Conservation (phyloP, 2,888 invertebrate species). For the Epirrhoe alternata region DNA sequence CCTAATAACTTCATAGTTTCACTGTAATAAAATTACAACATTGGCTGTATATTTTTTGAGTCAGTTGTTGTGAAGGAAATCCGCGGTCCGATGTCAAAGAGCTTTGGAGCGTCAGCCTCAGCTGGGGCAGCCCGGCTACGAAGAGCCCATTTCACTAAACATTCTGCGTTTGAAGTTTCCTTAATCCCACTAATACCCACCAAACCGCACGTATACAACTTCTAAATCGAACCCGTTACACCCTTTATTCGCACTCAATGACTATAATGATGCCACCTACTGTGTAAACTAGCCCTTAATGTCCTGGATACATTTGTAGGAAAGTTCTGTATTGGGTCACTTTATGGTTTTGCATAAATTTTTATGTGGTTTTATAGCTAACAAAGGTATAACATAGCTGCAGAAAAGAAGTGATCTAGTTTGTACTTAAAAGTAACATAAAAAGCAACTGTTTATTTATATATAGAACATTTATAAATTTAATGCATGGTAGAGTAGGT, state of each 20-base stretch:
- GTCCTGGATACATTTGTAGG: constrained; percentile 10
- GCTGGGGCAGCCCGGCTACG: constrained; percentile 51
- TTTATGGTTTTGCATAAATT: constrained; percentile 12
- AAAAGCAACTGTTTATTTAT: too few species aligned
- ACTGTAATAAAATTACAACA: too few species aligned
- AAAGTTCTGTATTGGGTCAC: background rate
- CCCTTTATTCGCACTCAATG: constrained; percentile 46
- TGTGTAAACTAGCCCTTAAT: constrained; percentile 17
- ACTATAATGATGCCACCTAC: constrained; percentile 32
- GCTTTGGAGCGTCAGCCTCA: constrained; percentile 53
- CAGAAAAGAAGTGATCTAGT: background rate
- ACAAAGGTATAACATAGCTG: background rate
- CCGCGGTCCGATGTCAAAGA: constrained; percentile 51
- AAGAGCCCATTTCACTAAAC: constrained; percentile 58
- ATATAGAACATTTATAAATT: too few species aligned
- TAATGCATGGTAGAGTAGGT: too few species aligned
- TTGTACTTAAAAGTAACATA: background rate
- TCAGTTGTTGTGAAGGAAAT: constrained; percentile 36
- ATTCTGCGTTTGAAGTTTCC: constrained; percentile 56
- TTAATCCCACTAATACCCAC: constrained; percentile 62
- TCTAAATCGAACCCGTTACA: constrained; percentile 54
- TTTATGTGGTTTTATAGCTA: background rate
- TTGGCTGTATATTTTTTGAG: constrained; percentile 33
- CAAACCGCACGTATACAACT: constrained; percentile 61
- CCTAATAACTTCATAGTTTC: too few species aligned